Evolutionary conservation across 1,140 invertebrate genomes (phyloP).

Genomic region (Geopemphigus sp.): DNA sequence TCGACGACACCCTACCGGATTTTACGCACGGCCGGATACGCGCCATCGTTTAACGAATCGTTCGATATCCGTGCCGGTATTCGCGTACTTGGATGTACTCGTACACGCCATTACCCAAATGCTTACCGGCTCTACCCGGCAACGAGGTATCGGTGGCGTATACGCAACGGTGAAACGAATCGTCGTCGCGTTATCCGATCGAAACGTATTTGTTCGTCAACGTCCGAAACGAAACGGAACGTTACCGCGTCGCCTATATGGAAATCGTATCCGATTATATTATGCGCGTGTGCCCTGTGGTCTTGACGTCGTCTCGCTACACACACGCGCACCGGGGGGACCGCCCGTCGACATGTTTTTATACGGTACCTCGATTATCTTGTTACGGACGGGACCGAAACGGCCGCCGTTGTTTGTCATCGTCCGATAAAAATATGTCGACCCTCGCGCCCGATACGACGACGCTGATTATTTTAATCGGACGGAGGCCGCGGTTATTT

Average conservation of each 20-base stretch:
- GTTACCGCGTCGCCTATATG: not conserved
- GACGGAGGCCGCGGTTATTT: no score
- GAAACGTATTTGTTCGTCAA: no score
- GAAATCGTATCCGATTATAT: constrained; percentile 5
- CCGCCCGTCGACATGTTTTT: constrained; percentile 40
- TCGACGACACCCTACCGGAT: no score
- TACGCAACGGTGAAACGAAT: no score
- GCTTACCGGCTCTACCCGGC: no score
- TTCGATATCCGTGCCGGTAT: no score
- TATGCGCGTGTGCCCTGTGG: not conserved
- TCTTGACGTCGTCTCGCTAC: constrained; percentile 22
- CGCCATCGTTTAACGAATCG: no score
- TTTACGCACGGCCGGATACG: no score
- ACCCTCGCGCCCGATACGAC: not conserved
- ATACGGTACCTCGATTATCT: constrained; percentile 45
- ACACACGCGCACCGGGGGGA: not conserved
- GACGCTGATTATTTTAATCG: constrained; percentile 9
- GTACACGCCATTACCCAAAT: no score
- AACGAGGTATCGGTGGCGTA: no score
- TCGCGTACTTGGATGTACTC: no score
- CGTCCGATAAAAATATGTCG: constrained; percentile 31
- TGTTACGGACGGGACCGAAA: constrained; percentile 34
- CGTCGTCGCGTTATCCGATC: no score
- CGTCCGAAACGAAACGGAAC: not conserved
- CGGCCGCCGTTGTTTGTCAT: constrained; percentile 42